Evolutionary conservation across 2,113 vertebrate genomes (phyloP).

Genomic region (Jacana jacana): DNA sequence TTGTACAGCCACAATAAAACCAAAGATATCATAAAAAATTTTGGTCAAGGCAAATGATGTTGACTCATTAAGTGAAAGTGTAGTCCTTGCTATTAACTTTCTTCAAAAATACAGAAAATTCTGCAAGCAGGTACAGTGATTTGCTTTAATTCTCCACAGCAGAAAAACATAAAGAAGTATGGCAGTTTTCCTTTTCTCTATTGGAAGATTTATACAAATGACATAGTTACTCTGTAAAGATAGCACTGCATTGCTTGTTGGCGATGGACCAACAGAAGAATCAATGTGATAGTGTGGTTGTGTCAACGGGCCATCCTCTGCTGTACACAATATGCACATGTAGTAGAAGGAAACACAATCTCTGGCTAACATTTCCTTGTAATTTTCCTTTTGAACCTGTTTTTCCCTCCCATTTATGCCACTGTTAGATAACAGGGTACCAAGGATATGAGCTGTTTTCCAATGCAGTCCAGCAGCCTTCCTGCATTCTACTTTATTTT

Average conservation of each 20-base stretch:
- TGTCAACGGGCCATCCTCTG: background rate
- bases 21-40: background rate
- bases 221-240: background rate
- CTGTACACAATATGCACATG: fast-evolving
- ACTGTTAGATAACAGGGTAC: background rate
- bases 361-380: background rate
- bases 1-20: background rate
- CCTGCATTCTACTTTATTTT: background rate
- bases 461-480: background rate
- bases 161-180: background rate
- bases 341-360: background rate
- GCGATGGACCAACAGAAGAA: background rate
- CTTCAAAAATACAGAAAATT: background rate
- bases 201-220: background rate
- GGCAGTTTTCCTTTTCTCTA: background rate
- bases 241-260: background rate
- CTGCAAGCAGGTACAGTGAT: background rate
- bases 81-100: background rate
- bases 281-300: background rate
- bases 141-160: background rate
- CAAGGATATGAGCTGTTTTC: background rate
- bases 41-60: background rate
- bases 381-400: background rate
- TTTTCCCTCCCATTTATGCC: background rate
- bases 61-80: background rate